Percentiles rank a stretch among this genome's conserved stretches.
These are phyloP conservation scores for Grapholita molesta DNA, from an alignment of 1,140 invertebrate genomes.

Conservation along the genomic window DNA sequence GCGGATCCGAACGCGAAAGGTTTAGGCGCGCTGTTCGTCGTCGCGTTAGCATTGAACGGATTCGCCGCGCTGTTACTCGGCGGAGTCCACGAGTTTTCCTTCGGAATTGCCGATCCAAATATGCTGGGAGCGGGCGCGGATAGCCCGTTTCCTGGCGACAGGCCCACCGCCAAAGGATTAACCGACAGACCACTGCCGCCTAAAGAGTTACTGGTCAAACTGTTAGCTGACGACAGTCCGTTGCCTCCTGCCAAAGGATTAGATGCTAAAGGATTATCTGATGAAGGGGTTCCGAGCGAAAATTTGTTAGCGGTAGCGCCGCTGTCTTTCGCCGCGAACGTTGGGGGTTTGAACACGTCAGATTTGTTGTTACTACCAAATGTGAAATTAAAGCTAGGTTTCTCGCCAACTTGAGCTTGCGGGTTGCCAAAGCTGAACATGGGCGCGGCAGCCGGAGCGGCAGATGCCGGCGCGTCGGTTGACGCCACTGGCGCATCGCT, in stretches of 20 bases:
- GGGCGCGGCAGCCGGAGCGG: constrained; percentile 28
- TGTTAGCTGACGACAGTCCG: constrained; percentile 17
- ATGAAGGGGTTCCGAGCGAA: constrained; percentile 25
- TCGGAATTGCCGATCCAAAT: constrained; percentile 38
- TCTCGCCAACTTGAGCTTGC: constrained; percentile 27
- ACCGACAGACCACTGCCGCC: background rate
- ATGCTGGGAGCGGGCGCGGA: constrained; percentile 10
- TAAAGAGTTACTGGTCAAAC: constrained; percentile 14
- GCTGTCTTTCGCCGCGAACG: constrained; percentile 34
- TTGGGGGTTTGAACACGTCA: constrained; percentile 24
- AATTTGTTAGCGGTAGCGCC: constrained; percentile 35
- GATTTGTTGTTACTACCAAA: constrained; percentile 41
- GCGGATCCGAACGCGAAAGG: constrained; percentile 37
- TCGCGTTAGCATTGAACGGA: constrained; percentile 32
- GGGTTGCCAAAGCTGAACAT: constrained; percentile 48
- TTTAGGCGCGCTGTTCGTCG: constrained; percentile 29
- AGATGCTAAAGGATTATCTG: constrained; percentile 23
- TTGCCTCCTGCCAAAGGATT: constrained; percentile 26
- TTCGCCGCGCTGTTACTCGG: constrained; percentile 25
- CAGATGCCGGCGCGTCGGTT: constrained; percentile 26
- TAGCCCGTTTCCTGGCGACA: background rate
- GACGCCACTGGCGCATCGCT: constrained; percentile 18
- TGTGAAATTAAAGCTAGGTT: constrained; percentile 52
- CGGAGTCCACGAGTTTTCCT: constrained; percentile 42
- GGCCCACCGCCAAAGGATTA: background rate